Conservation (phyloP, 2,797 vertebrate genomes). For the Manis crassicaudata region DNA sequence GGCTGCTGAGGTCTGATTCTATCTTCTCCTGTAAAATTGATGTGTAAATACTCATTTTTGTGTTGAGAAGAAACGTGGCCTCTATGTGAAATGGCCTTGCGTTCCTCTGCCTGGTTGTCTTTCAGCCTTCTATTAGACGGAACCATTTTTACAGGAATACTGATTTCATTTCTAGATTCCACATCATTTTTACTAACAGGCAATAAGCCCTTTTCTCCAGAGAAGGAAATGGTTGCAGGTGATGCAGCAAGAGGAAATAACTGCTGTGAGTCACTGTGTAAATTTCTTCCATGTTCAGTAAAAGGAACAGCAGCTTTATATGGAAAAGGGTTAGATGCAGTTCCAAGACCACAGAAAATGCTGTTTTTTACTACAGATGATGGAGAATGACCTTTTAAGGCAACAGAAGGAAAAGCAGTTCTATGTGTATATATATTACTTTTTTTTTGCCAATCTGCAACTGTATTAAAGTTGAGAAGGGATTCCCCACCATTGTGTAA, state of each 20-base stretch:
- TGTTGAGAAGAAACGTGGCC: neutral
- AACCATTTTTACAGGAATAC: neutral
- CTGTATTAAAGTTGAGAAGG: slow-evolving; percentile 68
- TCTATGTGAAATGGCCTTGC: neutral
- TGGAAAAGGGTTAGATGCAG: neutral
- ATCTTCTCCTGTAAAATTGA: slow-evolving; percentile 61
- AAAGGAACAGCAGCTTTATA: slow-evolving; percentile 50
- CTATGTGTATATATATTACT: slow-evolving; percentile 56
- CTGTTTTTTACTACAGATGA: slow-evolving; percentile 54
- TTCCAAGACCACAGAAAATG: slow-evolving; percentile 38
- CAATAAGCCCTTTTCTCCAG: slow-evolving; percentile 59
- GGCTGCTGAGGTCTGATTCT: neutral
- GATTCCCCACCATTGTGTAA: slow-evolving; percentile 57
- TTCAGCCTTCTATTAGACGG: slow-evolving; percentile 3
- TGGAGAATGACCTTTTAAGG: slow-evolving; percentile 70
- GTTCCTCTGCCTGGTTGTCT: slow-evolving; percentile 50
- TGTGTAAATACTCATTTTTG: slow-evolving; percentile 59
- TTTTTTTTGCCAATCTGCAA: slow-evolving; percentile 65
- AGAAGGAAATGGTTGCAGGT: neutral
- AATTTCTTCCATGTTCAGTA: slow-evolving; percentile 20
- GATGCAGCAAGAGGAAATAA: neutral
- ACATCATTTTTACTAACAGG: slow-evolving; percentile 44
- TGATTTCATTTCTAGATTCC: slow-evolving; percentile 50
- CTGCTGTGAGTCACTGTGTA: neutral
- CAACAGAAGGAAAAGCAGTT: slow-evolving; percentile 71